Conservation (phyloP, 2,797 vertebrate genomes). For the Pseudochirops corinnae region DNA sequence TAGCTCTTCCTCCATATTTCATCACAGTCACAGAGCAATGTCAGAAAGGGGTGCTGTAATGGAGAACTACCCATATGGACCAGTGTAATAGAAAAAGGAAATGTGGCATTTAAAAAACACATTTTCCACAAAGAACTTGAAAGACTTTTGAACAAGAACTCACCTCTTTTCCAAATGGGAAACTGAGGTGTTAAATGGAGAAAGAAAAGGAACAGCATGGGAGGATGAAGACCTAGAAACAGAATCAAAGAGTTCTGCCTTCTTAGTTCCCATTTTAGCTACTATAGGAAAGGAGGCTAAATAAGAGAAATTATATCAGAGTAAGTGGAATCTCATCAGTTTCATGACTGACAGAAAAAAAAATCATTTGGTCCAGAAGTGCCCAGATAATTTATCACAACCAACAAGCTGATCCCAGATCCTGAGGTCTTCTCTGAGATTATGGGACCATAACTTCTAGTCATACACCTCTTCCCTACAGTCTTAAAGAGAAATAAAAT, state of each 20-base stretch:
- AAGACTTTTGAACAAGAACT: not conserved
- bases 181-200: rapidly evolving
- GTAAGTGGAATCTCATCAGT: not conserved
- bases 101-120: not conserved
- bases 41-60: rapidly evolving
- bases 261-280: not conserved
- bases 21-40: rapidly evolving
- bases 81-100: rapidly evolving
- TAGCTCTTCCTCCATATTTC: rapidly evolving
- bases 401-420: not conserved
- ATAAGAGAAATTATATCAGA: not conserved
- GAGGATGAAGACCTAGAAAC: not conserved
- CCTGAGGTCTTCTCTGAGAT: not conserved
- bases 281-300: not conserved
- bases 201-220: not conserved
- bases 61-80: rapidly evolving
- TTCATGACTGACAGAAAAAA: not conserved
- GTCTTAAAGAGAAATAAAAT: not conserved
- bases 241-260: not conserved
- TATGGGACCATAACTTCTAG: not conserved
- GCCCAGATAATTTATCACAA: rapidly evolving
- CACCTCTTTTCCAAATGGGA: not conserved
- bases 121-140: not conserved
- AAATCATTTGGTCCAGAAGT: not conserved
- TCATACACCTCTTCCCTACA: not conserved